phyloP scores from a whole-genome alignment of 2,113 vertebrate species.

The Pontoporia blainvillei region DNA sequence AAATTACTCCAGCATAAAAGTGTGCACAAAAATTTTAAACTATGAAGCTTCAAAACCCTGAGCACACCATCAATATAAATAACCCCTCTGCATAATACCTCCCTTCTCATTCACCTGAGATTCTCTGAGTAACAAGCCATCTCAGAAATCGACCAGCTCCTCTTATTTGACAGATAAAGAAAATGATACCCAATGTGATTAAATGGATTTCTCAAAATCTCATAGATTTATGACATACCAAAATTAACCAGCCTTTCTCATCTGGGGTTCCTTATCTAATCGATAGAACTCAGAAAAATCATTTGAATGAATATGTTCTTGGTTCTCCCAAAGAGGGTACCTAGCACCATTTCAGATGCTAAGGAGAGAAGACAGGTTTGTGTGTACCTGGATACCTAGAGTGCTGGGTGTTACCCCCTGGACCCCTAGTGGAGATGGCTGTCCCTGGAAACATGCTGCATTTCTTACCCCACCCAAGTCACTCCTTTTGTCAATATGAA shows the following conservation, averaged over 20 bases:
- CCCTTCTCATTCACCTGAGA: neutral
- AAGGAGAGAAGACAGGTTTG: neutral
- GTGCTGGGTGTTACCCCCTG: rapidly evolving
- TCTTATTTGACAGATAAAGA: neutral
- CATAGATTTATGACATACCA: neutral
- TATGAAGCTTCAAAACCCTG: neutral
- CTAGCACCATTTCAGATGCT: neutral
- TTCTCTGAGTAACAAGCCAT: neutral
- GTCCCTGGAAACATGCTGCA: neutral
- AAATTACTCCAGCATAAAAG: neutral
- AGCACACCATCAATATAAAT: neutral
- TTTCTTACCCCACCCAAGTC: neutral
- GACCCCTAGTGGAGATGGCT: neutral
- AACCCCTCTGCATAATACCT: neutral
- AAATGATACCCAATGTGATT: neutral
- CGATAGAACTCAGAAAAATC: neutral
- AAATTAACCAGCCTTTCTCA: neutral
- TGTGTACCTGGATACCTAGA: rapidly evolving
- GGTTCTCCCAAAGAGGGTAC: neutral
- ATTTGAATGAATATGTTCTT: neutral
- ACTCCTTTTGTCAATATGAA: neutral
- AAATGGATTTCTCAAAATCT: neutral
- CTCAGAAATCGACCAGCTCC: neutral
- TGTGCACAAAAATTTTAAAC: neutral
- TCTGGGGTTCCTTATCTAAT: neutral